Conservation (phyloP, 1,140 invertebrate genomes). For the Amyelois transitella region DNA sequence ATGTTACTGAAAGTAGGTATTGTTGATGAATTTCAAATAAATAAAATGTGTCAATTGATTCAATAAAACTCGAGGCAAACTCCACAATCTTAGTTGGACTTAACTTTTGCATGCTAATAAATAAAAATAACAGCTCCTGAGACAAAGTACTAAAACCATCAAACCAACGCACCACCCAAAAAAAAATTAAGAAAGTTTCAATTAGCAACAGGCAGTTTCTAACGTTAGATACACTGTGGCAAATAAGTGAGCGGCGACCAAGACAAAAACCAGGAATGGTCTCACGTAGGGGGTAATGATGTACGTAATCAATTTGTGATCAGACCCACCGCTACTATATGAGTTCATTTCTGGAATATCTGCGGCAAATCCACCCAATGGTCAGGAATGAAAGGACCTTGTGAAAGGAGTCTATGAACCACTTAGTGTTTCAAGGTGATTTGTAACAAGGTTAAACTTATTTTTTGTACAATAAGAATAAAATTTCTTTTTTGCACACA, state of each 20-base stretch:
- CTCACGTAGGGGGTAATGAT: slow-evolving; percentile 11
- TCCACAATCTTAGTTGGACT: no score
- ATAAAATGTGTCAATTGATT: no score
- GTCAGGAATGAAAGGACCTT: neutral
- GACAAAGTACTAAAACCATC: no score
- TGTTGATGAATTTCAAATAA: no score
- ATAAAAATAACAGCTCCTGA: no score
- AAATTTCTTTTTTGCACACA: no score
- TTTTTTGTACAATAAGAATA: no score
- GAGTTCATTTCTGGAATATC: neutral
- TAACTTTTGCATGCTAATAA: no score
- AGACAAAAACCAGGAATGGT: slow-evolving; percentile 10
- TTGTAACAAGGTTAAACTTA: neutral
- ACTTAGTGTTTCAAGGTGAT: neutral
- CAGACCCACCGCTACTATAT: neutral
- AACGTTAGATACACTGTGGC: slow-evolving; percentile 2
- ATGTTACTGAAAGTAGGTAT: no score
- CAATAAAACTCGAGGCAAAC: no score
- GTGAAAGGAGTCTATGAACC: neutral
- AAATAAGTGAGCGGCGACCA: slow-evolving; percentile 12
- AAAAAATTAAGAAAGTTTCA: no score
- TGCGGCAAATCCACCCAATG: neutral
- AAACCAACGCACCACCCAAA: no score
- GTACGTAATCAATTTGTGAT: slow-evolving; percentile 18
- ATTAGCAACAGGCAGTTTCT: neutral